Evolutionary conservation across 2,797 vertebrate species (phyloP).

Genomic region (Macropus fuliginosus): DNA sequence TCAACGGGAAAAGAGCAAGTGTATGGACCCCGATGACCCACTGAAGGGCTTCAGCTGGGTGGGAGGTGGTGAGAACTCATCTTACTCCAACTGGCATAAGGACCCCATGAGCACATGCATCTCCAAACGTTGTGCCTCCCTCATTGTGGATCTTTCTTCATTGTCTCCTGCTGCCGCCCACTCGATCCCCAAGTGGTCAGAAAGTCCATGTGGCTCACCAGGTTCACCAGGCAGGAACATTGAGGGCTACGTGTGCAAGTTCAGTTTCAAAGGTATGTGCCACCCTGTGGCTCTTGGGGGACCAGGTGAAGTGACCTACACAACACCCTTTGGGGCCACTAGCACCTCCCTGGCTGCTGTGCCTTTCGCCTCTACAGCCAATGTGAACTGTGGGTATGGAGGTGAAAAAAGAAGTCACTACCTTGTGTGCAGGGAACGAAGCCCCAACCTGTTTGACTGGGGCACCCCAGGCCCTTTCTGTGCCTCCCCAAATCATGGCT

Average conservation of each 20-base stretch:
- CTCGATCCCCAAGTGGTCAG: constrained; percentile 78
- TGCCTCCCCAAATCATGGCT: constrained; percentile 63
- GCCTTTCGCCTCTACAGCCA: constrained; percentile 83
- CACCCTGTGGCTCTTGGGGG: constrained; percentile 80
- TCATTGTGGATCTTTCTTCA: constrained; percentile 54
- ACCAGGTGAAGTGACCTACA: constrained; percentile 78
- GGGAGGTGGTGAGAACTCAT: constrained; percentile 57
- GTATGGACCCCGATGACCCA: constrained; percentile 63
- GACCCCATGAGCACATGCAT: constrained; percentile 81
- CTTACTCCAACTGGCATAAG: constrained; percentile 82
- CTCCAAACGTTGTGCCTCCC: constrained; percentile 79
- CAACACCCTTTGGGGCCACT: constrained; percentile 81
- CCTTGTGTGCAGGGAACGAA: constrained; percentile 77
- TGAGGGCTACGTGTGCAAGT: constrained; percentile 87
- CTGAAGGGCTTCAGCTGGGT: constrained; percentile 85
- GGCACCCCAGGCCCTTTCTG: constrained; percentile 79
- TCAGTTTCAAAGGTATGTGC: constrained; percentile 88
- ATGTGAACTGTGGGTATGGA: constrained; percentile 68
- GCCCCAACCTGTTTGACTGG: constrained; percentile 78
- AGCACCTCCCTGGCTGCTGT: constrained; percentile 77
- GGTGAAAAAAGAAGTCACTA: background rate
- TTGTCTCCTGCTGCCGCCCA: background rate
- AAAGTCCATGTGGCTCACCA: constrained; percentile 54
- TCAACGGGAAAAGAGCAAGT: constrained; percentile 76
- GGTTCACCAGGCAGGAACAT: constrained; percentile 29